Base-by-base conservation (phyloP, 2,888 invertebrate genomes). In the Hybos culiciformis region DNA sequence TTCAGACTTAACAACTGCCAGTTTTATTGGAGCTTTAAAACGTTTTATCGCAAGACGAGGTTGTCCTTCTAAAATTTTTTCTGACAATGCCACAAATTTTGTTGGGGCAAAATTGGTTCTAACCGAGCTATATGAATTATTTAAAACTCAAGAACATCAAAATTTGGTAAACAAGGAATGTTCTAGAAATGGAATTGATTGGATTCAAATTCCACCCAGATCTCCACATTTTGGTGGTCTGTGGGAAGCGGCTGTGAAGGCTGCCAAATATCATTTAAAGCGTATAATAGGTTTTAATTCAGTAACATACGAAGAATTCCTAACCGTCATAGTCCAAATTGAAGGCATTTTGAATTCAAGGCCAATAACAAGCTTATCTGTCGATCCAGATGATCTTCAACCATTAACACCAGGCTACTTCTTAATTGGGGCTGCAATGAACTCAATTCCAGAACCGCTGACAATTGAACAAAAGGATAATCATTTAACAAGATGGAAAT, bases 321-420 rank as follows among this genome's bases (percentile, higher is more conserved):
- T 32, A 17, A 46, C 36, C 11, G 29, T 46, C 5, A 31, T 37
- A 29, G 26, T 39, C 6, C 39, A 45, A 39, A 42, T 45, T 14
- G 34, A 42, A n/a, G 42, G 38, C 14, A 37, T 45, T 3, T 14
- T 45, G 14, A 45, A 45, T n/a, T 42, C 42, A 2, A 41, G 45
- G 32, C 41, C 45, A 6, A 34, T 42, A 12, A 21, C 18, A 26
- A 21, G 41, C n/a, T 8, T 41, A 2, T 33, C 42, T 11, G 19
- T 39, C 11, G 42, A 45, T 42, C 45, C 45, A 24, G 31, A 21
- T 39, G 45, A 42, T 23, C 34, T 39, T 8, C n/a, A 20, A 37
- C 26, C 33, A 23, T 17, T 38, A 6, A 45, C 45, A 8, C 45
- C 42, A 11, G 45, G 39, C 17, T 42, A 42, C n/a, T 39, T 39